phyloP scores from a whole-genome alignment of 2,113 vertebrate genomes.

The Crotalus viridis region DNA sequence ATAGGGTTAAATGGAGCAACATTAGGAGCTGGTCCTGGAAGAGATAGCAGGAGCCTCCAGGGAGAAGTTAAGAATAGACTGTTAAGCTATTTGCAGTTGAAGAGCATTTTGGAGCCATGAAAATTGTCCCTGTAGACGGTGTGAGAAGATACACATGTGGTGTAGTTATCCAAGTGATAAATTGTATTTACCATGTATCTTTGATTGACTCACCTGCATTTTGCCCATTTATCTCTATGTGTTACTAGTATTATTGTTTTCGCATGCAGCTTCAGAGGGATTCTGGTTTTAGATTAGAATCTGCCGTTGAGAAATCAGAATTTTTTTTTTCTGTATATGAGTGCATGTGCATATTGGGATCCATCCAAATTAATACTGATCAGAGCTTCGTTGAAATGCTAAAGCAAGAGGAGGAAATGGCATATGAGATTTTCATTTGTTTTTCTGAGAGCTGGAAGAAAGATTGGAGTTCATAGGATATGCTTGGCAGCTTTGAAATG shows the following conservation, averaged over 20 bases:
- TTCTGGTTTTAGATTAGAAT: conserved; percentile 9
- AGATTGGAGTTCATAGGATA: not conserved
- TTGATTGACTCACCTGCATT: conserved; percentile 11
- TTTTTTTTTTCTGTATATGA: not conserved
- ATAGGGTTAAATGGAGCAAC: conserved; percentile 27
- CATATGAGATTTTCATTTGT: not conserved
- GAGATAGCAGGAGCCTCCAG: conserved; percentile 1
- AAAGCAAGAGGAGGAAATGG: not conserved
- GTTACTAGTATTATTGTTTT: not conserved
- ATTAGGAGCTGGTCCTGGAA: conserved; percentile 24
- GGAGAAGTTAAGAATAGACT: conserved; percentile 17
- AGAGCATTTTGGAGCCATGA: conserved; percentile 14
- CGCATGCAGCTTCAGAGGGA: not conserved
- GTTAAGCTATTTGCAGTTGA: conserved; percentile 18
- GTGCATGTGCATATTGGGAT: not conserved
- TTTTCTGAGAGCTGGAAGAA: not conserved
- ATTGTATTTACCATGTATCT: conserved; percentile 26
- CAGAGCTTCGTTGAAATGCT: not conserved
- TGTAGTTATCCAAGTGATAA: conserved; percentile 30
- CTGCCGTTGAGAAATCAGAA: not conserved
- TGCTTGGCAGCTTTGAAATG: not conserved
- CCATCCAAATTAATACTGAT: fast-evolving
- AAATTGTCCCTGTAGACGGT: conserved; percentile 9
- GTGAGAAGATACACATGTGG: not conserved
- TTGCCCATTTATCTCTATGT: conserved; percentile 20